phyloP scores from a whole-genome alignment of 2,888 invertebrate species.

The Aproaerema taeniolella region DNA sequence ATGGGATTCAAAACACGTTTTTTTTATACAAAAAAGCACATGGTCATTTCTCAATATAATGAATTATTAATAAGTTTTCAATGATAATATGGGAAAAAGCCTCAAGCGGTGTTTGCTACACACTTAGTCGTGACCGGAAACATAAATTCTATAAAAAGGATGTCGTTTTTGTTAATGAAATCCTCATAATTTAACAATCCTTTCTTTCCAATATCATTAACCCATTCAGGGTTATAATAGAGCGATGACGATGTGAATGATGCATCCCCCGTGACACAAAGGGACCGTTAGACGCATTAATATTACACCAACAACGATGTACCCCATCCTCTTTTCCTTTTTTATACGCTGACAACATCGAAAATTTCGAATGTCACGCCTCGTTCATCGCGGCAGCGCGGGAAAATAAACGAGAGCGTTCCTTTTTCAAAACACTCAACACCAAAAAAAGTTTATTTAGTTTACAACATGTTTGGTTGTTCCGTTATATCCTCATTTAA shows the following conservation, averaged over 20 bases:
- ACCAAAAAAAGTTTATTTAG: constrained; percentile 57
- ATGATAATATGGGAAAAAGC: too few species aligned
- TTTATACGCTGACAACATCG: constrained; percentile 59
- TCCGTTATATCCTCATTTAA: constrained; percentile 58
- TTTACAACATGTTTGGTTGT: constrained; percentile 48
- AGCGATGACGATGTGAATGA: constrained; percentile 46
- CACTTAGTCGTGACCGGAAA: constrained; percentile 13
- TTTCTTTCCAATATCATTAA: constrained; percentile 49
- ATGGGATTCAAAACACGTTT: too few species aligned
- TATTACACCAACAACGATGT: constrained; percentile 62
- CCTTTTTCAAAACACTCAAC: constrained; percentile 43
- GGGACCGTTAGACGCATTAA: constrained; percentile 70
- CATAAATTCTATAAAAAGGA: constrained; percentile 10
- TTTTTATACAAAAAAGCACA: too few species aligned
- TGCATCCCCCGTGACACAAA: constrained; percentile 53
- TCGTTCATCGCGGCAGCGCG: constrained; percentile 62
- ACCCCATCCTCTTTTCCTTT: constrained; percentile 48
- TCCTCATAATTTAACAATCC: constrained; percentile 32
- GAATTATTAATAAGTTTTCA: too few species aligned
- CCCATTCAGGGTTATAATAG: constrained; percentile 35
- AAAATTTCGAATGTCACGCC: constrained; percentile 73
- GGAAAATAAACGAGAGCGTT: constrained; percentile 61
- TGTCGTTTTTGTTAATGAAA: constrained; percentile 1
- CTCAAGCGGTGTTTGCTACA: too few species aligned
- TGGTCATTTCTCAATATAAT: too few species aligned